Evolutionary conservation across 2,113 vertebrate species (phyloP), one percentile per base, ranked within the genome.

Genomic region (Pollimyrus isidori): DNA sequence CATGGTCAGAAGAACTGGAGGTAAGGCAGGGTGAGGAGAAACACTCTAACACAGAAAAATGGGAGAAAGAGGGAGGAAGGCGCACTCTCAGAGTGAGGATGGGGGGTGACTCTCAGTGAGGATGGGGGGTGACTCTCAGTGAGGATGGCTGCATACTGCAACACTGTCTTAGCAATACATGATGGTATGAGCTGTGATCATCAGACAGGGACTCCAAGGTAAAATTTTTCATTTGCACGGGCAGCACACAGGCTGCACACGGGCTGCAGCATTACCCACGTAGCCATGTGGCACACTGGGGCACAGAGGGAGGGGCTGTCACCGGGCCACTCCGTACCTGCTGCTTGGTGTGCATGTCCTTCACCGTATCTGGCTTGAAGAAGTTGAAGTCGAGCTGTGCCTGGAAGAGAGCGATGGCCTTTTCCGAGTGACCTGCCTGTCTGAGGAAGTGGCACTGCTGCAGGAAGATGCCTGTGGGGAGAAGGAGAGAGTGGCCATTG

Each of bases 341-440:
- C 82, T 85, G 86, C 50, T 52, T 97, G 87, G 98, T 99, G 73
- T 96, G 93, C 86, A 99, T 92, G 23, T 96, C 86, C 92, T 92
- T 96, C 7, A 99, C 96, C 0, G 94, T 98, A 93, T 98, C 97
- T 0, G 98, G 98, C 91, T 98, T 98, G 92, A 96, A 98, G 94
- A 99, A 99, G 26, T 97, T 99, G 92, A 99, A 99, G 92, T 99
- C 98, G 0, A 98, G 91, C 95, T 98, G 95, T 89, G 98, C 97
- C 94, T 99, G 98, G 93, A 99, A 98, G 92, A 99, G 93, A 88
- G 97, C 96, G 87, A 98, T 83, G 0, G 96, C 97, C 93, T 98
- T 99, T 93, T 99, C 98, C 0, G 97, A 95, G 91, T 99, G 97
- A 69, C 98, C 98, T 0, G 96, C 94, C 93, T 99, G 98, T 86